A percentile compares a stretch with the other conserved stretches of the same genome.
Conservation (phyloP, 2,888 invertebrate species). For the Epistrophe grossulariae region DNA sequence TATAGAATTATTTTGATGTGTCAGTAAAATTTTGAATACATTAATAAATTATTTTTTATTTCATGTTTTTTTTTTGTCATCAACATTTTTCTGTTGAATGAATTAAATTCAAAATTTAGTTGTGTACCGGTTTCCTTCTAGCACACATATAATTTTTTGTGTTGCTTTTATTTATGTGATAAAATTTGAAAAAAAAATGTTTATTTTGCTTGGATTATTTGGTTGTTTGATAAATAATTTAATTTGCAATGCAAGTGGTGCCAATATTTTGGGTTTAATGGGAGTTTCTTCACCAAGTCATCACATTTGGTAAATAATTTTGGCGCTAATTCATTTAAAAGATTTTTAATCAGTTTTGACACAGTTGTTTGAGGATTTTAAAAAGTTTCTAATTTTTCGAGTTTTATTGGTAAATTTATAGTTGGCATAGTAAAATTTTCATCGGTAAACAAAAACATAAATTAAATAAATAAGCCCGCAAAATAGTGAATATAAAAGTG, state of each 20-base stretch:
- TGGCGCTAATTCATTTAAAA: background rate
- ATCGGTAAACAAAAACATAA: no score
- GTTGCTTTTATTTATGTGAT: slow-evolving; percentile 6
- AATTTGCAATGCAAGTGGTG: slow-evolving; percentile 16
- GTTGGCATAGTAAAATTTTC: no score
- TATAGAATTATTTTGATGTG: background rate
- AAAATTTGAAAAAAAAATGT: background rate
- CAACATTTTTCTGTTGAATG: background rate
- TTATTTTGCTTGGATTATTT: background rate
- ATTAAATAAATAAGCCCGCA: no score
- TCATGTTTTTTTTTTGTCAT: background rate
- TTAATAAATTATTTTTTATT: slow-evolving; percentile 30
- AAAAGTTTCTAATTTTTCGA: no score
- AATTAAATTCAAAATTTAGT: slow-evolving; percentile 11
- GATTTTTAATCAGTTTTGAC: no score
- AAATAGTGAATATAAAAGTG: no score
- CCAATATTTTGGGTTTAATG: slow-evolving; percentile 77
- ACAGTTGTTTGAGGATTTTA: no score
- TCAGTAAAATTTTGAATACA: slow-evolving; percentile 7
- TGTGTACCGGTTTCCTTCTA: background rate
- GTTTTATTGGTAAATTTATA: no score
- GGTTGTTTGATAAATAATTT: slow-evolving; percentile 8
- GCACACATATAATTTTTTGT: background rate
- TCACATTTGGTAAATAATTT: slow-evolving; percentile 76
- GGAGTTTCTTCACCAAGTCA: slow-evolving; percentile 77